phyloP scores from a whole-genome alignment of 2,113 vertebrate genomes.

The Bungarus multicinctus region DNA sequence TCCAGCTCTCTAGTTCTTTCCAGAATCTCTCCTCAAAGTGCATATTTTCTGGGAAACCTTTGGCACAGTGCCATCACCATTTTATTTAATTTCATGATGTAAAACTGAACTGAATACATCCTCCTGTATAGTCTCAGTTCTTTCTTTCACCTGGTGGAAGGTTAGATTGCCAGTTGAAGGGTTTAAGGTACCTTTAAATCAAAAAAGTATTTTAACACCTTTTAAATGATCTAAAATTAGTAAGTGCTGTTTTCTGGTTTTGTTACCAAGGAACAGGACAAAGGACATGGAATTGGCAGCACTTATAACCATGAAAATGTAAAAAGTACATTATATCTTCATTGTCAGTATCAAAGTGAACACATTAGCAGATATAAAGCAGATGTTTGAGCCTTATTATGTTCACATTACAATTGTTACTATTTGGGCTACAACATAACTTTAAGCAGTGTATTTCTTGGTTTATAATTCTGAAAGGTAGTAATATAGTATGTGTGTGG shows the following conservation, averaged over 20 bases:
- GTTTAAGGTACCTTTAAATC: background rate
- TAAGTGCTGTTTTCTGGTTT: constrained; percentile 18
- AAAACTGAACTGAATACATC: background rate
- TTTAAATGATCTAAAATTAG: constrained; percentile 8
- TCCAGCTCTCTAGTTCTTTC: background rate
- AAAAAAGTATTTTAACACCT: background rate
- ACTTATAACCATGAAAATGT: background rate
- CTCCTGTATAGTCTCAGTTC: background rate
- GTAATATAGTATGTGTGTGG: constrained; percentile 66
- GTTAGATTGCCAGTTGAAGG: background rate
- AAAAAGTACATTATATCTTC: constrained; percentile 27
- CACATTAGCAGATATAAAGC: constrained; percentile 14
- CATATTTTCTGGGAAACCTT: background rate
- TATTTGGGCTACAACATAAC: constrained; percentile 36
- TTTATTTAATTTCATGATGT: background rate
- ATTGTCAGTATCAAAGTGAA: background rate
- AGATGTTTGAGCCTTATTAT: constrained; percentile 25
- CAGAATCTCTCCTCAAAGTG: background rate
- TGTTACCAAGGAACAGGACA: background rate
- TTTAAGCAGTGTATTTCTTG: constrained; percentile 42
- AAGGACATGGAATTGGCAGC: background rate
- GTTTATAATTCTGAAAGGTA: constrained; percentile 61
- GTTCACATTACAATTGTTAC: constrained; percentile 37
- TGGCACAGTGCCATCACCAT: background rate
- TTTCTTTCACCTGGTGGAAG: background rate